Base-by-base conservation (phyloP, 2,113 vertebrate genomes). In the Benitochromis conjunctus region DNA sequence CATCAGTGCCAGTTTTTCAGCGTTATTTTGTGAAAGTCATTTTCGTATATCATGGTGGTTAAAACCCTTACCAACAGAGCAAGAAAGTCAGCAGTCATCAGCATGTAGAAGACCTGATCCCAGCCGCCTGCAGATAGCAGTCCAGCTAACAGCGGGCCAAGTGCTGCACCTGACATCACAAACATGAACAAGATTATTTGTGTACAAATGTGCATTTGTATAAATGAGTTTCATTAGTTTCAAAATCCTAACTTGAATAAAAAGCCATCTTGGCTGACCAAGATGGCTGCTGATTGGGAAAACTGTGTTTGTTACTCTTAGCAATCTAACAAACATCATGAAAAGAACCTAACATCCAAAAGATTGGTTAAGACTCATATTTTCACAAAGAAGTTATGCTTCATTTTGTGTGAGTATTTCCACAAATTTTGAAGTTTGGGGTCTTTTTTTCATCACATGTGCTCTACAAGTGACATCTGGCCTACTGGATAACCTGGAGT, bases 61-160 rank as follows among this genome's bases (percentile, higher is more conserved):
- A 19, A 77, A 74, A 1, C 11, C 82, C 95, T 94, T 91, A 99
- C 98, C 97, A 99, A 85, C 84, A 98, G 97, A 83, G 98, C 98
- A 14, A 97, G 85, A 86, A 98, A 83, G 0, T 99, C 98, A 0
- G 98, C 97, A 0, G 95, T 88, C 91, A 99, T 99, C 84, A 99
- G 86, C 98, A 99, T 99, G 94, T 99, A 99, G 93, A 99, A 99
- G 81, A 99, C 98, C 0, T 95, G 97, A 85, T 97, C 96, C 98
- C 98, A 99, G 88, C 98, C 96, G 0, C 94, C 95, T 78, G 96
- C 93, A 29, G 98, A 98, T 51, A 99, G 95, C 54, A 99, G 86
- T 0, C 98, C 98, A 0, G 98, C 98, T 2, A 99, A 95, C 91
- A 99, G 94, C 1, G 98, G 98, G 34, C 98, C 98, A 53, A 99